Conservation (phyloP, 2,888 invertebrate genomes). For the Copidosoma aretas region DNA sequence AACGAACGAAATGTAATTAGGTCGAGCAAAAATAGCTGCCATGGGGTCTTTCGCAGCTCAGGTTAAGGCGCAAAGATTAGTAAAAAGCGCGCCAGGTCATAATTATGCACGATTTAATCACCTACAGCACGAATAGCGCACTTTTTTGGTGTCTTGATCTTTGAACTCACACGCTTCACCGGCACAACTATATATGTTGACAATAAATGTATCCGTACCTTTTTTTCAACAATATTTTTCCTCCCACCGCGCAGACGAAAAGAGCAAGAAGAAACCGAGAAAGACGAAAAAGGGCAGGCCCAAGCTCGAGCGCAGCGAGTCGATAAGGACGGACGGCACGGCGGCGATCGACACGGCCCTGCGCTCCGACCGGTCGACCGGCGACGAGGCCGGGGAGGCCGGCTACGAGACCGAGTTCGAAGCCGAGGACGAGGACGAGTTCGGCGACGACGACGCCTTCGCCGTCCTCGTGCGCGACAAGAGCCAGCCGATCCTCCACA, state of each 20-base stretch:
- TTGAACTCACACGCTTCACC: too few relatives aligned
- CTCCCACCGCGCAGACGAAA: too few relatives aligned
- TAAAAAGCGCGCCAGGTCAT: slow-evolving; percentile 55
- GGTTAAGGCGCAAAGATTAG: slow-evolving; percentile 49
- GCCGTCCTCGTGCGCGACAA: slow-evolving; percentile 44
- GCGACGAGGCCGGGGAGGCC: slow-evolving; percentile 51
- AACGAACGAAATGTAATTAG: slow-evolving; percentile 37
- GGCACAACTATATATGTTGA: too few relatives aligned
- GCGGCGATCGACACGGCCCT: slow-evolving; percentile 15
- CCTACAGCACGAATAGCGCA: too few relatives aligned
- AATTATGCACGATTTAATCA: slow-evolving; percentile 34
- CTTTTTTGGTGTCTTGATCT: too few relatives aligned
- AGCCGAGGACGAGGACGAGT: background rate
- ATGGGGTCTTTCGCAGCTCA: slow-evolving; percentile 38
- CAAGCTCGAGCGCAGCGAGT: slow-evolving; percentile 53
- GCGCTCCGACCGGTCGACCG: background rate
- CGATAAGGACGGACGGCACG: slow-evolving; percentile 7
- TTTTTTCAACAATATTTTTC: too few relatives aligned
- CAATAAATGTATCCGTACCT: too few relatives aligned
- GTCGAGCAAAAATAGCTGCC: slow-evolving; percentile 50
- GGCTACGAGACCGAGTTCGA: slow-evolving; percentile 47
- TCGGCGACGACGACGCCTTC: background rate
- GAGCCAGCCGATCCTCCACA: slow-evolving; percentile 40
- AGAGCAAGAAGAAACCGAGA: slow-evolving; percentile 50
- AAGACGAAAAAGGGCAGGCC: slow-evolving; percentile 49